Evolutionary conservation across 2,888 invertebrate genomes (phyloP).

Genomic region (Drosophila diplacantha): DNA sequence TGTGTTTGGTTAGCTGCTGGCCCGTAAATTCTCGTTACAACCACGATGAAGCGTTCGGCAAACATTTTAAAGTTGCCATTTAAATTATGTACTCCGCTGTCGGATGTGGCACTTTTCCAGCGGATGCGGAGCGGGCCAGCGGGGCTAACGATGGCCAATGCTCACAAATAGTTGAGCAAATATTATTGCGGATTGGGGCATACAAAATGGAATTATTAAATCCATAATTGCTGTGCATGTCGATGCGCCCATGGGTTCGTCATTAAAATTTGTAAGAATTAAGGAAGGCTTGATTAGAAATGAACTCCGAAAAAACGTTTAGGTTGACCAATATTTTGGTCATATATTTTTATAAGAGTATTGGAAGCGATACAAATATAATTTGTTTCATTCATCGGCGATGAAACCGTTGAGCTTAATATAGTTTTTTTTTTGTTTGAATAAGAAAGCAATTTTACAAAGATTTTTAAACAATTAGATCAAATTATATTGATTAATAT

Average conservation of each 20-base stretch:
- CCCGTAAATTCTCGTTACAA: conserved; percentile 72
- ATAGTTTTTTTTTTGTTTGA: too few relatives aligned
- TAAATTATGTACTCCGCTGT: conserved; percentile 56
- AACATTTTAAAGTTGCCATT: conserved; percentile 71
- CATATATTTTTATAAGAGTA: too few relatives aligned
- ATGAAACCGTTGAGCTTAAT: background rate
- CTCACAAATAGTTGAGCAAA: conserved; percentile 51
- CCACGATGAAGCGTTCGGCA: conserved; percentile 67
- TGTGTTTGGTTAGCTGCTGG: conserved; percentile 63
- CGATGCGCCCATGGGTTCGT: background rate
- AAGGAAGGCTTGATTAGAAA: background rate
- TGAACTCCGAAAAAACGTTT: too few relatives aligned
- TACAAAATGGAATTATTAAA: conserved; percentile 6
- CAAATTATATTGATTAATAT: too few relatives aligned
- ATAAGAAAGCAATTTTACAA: background rate
- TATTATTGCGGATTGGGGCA: conserved; percentile 27
- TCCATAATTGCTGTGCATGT: background rate
- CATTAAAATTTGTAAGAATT: background rate
- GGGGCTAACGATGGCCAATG: conserved; percentile 28
- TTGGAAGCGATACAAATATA: too few relatives aligned
- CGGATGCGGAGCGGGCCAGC: conserved; percentile 4
- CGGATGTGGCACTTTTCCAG: conserved; percentile 21
- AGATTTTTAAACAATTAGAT: too few relatives aligned
- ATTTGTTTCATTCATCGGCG: too few relatives aligned
- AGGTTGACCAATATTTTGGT: too few relatives aligned